These are phyloP conservation scores for Acromyrmex heyeri DNA, from an alignment of 1,140 invertebrate genomes.

Conservation along the genomic window DNA sequence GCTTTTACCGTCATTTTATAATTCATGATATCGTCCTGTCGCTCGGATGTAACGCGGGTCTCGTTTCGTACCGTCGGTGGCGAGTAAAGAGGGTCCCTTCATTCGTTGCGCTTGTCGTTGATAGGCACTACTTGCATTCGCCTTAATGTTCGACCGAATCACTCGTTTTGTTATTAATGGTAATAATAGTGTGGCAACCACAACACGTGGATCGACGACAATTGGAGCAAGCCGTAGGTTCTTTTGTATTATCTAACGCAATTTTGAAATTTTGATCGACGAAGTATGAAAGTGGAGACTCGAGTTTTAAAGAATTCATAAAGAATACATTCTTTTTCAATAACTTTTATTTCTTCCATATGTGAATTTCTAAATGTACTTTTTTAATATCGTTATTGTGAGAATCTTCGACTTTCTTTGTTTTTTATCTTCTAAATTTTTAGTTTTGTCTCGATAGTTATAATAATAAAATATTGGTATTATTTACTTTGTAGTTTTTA, in stretches of 20 bases:
- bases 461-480: slow-evolving; percentile 16
- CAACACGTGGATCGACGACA: neutral
- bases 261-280: neutral
- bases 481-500: neutral
- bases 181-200: slow-evolving; percentile 24
- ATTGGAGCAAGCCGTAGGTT: neutral
- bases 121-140: slow-evolving; percentile 42
- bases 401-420: neutral
- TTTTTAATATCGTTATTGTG: neutral
- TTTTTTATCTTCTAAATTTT: neutral
- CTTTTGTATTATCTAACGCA: neutral
- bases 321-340: no score
- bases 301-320: neutral
- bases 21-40: slow-evolving; percentile 84
- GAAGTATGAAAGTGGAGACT: neutral
- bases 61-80: slow-evolving; percentile 72
- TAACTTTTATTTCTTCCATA: neutral
- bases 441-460: neutral
- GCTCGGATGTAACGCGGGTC: slow-evolving; percentile 80
- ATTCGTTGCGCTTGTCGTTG: slow-evolving; percentile 57
- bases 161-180: slow-evolving; percentile 82
- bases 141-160: slow-evolving; percentile 74
- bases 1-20: slow-evolving; percentile 86
- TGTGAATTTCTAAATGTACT: neutral
- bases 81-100: slow-evolving; percentile 72